Conservation (phyloP, 2,797 vertebrate genomes). For the Halcyon smyrnensis region DNA sequence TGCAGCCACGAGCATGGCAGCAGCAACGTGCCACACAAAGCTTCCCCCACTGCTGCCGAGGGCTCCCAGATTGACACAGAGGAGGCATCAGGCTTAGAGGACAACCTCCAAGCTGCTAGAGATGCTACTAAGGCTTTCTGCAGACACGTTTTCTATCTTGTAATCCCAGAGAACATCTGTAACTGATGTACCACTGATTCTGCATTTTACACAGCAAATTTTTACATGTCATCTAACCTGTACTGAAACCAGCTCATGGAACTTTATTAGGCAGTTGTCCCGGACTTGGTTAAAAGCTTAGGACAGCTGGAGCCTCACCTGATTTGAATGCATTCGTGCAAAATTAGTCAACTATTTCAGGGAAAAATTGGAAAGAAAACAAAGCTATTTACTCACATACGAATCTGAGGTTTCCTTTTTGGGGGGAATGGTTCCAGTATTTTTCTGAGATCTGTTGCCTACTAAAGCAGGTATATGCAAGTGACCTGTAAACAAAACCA, state of each 20-base stretch:
- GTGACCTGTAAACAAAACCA: neutral
- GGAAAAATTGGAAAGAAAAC: neutral
- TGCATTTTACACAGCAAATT: neutral
- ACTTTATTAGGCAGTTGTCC: neutral
- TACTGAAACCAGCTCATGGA: neutral
- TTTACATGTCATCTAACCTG: neutral
- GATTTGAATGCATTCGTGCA: neutral
- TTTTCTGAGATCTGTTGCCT: neutral
- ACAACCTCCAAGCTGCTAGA: neutral
- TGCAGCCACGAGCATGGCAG: neutral
- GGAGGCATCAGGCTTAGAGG: fast-evolving
- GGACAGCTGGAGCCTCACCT: neutral
- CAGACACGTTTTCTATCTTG: neutral
- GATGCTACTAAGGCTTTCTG: neutral
- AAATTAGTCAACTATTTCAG: neutral
- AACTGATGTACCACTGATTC: neutral
- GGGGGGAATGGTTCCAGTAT: neutral
- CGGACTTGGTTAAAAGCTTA: neutral
- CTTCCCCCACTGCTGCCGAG: fast-evolving
- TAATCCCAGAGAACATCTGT: neutral
- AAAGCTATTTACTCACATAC: neutral
- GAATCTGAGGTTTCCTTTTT: neutral
- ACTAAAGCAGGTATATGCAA: neutral
- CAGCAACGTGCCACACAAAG: fast-evolving
- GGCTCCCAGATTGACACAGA: neutral